phyloP scores from a whole-genome alignment of 2,888 invertebrate genomes.

The Prosopocoilus inquinatus region DNA sequence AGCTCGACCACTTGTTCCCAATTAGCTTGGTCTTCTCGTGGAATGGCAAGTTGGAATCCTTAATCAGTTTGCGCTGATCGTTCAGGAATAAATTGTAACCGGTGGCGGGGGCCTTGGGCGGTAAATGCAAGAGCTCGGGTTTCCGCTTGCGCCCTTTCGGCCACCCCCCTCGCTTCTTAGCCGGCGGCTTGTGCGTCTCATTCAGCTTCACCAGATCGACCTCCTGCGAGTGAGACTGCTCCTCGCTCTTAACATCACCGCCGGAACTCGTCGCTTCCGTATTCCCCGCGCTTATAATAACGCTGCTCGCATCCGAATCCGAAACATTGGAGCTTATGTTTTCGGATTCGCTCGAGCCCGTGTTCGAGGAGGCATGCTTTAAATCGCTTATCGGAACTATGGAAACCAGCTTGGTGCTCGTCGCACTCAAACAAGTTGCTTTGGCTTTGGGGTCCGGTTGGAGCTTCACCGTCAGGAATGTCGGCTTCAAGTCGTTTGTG shows the following conservation, averaged over 20 bases:
- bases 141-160: constrained; percentile 61
- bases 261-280: constrained; percentile 1
- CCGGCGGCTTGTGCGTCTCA: constrained; percentile 30
- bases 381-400: background rate
- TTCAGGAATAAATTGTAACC: constrained; percentile 59
- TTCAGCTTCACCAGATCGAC: background rate
- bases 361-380: background rate
- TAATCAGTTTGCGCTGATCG: constrained; percentile 56
- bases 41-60: constrained; percentile 53
- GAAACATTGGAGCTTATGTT: constrained; percentile 29
- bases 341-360: constrained; percentile 11
- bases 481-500: background rate
- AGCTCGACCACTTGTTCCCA: constrained; percentile 58
- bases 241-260: constrained; percentile 2
- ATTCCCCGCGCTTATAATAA: constrained; percentile 18
- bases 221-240: background rate
- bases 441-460: constrained; percentile 18
- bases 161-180: constrained; percentile 58
- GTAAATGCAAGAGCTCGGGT: constrained; percentile 52
- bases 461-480: constrained; percentile 14
- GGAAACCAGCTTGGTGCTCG: constrained; percentile 6
- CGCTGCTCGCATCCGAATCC: constrained; percentile 33
- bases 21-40: constrained; percentile 58
- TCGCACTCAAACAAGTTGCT: constrained; percentile 3
- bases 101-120: constrained; percentile 59